Base-by-base conservation (phyloP, 1,140 invertebrate genomes). In the Polypedilum pembai region DNA sequence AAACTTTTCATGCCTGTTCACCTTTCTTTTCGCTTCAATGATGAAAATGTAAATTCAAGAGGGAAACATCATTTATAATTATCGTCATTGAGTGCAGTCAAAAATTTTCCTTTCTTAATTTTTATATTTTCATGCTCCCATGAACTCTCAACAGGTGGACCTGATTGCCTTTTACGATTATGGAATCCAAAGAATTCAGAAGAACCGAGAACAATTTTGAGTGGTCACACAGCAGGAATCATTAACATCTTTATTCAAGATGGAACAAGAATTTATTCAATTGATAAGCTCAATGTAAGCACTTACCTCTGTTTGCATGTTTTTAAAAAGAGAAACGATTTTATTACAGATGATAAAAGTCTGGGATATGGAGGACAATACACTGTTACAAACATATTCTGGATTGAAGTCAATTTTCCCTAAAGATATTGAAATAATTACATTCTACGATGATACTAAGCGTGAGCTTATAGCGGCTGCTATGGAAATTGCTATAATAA, bases 181-280 rank as follows among this genome's bases (percentile, higher is more conserved):
- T 94, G 92, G 92, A 91, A 91, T 80, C 86, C 90, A 0, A 92
- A 91, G 80, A 86, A 91, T 17, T 85, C 90, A 1, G 80, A 81
- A 21, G 87, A 88, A 77, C 84, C 89, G 1, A 87, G 83, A 41
- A 84, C 84, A 3, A 81, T 87, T 7, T 82, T 93, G 7, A 81
- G 83, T 17, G 91, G 91, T 8, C 92, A 94, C 81, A 87, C 87
- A 76, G 86, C 89, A 1, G 86, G 86, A 21, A 87, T 94, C 76
- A 85, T 87, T 20, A 84, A 85, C 21, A 79, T 93, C 18, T 85
- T 89, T 75, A 84, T 92, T 45, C 88, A 88, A 81, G 88, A 86
- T 77, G 87, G 86, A 76, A 86, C 92, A 66, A 90, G 90, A 79
- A 87, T 90, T 0, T 92, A 90, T 86, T 86, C 89, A 77, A 83